Conservation (phyloP, 92 coral and sea anemone genomes). For the Porites divaricata region DNA sequence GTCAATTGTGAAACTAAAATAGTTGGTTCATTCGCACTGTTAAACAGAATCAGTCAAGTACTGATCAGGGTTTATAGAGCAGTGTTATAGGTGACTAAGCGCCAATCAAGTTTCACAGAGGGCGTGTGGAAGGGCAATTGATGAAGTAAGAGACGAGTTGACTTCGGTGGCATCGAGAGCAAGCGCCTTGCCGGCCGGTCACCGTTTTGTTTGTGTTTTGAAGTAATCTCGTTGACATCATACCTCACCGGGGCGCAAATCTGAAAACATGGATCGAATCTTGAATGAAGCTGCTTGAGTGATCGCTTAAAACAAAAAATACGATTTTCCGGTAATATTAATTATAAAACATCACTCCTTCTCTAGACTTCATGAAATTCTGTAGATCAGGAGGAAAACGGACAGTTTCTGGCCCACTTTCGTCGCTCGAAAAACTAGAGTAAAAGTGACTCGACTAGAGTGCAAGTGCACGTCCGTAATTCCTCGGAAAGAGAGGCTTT, state of each 20-base stretch:
- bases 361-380: no score
- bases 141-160: constrained; percentile 26
- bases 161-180: not conserved
- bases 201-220: not conserved
- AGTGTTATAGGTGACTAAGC: not conserved
- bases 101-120: no score
- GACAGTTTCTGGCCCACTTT: no score
- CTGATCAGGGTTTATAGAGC: constrained; percentile 2
- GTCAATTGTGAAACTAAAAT: not conserved
- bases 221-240: not conserved
- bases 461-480: no score
- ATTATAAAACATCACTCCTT: no score
- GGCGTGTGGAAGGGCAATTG: not conserved
- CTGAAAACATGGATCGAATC: not conserved
- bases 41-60: constrained; percentile 1
- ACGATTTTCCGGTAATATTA: no score
- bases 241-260: not conserved
- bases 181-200: constrained; percentile 7
- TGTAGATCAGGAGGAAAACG: no score
- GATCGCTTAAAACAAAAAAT: no score
- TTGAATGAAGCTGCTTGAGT: not conserved
- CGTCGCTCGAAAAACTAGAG: no score
- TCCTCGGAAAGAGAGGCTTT: no score
- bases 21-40: constrained; percentile 11
- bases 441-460: no score